Conservation (phyloP, 2,797 vertebrate species). For the Catostomus latipinnis region DNA sequence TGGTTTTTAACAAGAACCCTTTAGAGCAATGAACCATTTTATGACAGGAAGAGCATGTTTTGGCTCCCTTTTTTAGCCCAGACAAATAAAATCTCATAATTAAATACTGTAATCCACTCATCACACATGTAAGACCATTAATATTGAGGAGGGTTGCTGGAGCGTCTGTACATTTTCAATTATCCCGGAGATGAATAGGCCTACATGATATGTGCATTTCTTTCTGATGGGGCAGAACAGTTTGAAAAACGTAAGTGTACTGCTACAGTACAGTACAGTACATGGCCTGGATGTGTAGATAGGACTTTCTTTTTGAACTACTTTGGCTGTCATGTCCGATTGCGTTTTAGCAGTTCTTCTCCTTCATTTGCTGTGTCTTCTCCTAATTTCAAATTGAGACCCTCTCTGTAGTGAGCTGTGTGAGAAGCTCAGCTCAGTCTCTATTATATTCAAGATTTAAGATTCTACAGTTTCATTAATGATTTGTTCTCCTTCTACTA, state of each 20-base stretch:
- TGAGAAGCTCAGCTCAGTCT: no score
- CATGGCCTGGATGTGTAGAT: no score
- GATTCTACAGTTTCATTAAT: no score
- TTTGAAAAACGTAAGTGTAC: neutral
- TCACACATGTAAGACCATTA: conserved; percentile 61
- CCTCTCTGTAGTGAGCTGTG: no score
- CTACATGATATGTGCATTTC: conserved; percentile 8
- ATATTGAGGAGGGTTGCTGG: conserved; percentile 57
- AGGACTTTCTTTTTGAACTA: no score
- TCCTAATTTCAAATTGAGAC: no score
- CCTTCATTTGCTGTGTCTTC: no score
- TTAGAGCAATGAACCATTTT: conserved; percentile 68
- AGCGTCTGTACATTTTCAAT: conserved; percentile 67
- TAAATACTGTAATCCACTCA: conserved; percentile 65
- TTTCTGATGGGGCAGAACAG: conserved; percentile 10
- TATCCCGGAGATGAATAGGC: conserved; percentile 60
- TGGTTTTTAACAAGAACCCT: conserved; percentile 71
- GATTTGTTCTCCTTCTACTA: no score
- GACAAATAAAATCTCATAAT: conserved; percentile 70
- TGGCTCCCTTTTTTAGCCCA: conserved; percentile 68
- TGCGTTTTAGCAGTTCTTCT: no score
- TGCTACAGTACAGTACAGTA: no score
- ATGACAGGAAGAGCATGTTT: conserved; percentile 74
- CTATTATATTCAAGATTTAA: no score
- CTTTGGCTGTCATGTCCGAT: no score